Evolutionary conservation across 2,888 invertebrate species (phyloP).

Genomic region (Brachynemurus nebulosus): DNA sequence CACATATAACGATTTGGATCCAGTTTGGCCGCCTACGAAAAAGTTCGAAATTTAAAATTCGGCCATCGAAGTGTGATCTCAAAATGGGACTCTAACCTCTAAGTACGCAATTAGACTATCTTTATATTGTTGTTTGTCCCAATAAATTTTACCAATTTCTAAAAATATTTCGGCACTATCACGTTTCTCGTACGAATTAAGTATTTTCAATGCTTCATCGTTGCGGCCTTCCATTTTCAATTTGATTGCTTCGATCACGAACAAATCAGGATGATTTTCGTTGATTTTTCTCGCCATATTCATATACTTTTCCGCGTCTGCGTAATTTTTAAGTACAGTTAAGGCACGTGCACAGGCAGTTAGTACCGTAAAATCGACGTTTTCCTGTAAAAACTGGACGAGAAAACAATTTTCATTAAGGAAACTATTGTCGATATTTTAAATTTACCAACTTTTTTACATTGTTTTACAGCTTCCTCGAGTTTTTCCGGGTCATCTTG

Average conservation of each 20-base stretch:
- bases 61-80: background rate
- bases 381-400: too few species aligned
- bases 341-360: background rate
- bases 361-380: constrained; percentile 1
- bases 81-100: constrained; percentile 29
- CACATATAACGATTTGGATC: constrained; percentile 61
- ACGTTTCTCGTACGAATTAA: constrained; percentile 30
- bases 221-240: constrained; percentile 37
- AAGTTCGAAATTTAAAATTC: background rate
- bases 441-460: constrained; percentile 27
- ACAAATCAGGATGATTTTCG: constrained; percentile 20
- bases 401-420: too few species aligned
- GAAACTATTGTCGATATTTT: too few species aligned
- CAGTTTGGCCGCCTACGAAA: constrained; percentile 43
- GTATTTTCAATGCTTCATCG: constrained; percentile 38
- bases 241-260: constrained; percentile 36
- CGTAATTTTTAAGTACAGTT: constrained; percentile 25
- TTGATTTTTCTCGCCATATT: constrained; percentile 18
- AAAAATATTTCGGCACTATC: constrained; percentile 39
- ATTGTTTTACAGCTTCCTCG: constrained; percentile 27
- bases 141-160: constrained; percentile 45
- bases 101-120: constrained; percentile 49
- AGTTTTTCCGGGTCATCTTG: constrained; percentile 35
- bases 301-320: constrained; percentile 27
- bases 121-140: constrained; percentile 41